Evolutionary conservation across 53 echinoderm and acorn worm species (phyloP).

Genomic region (Temnopleurus reevesii): DNA sequence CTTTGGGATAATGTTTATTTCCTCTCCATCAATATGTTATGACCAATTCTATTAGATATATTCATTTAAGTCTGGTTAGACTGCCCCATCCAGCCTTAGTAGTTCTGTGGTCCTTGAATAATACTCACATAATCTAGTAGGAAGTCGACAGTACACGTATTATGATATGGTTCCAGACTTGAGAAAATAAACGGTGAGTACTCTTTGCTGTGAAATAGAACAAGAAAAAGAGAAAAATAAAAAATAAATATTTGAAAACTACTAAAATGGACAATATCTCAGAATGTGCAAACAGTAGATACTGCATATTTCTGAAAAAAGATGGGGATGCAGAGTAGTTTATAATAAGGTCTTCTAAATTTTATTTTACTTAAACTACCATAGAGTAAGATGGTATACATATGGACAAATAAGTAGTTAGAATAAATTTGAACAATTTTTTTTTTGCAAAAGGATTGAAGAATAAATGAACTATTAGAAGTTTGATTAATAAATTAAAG

Average conservation of each 20-base stretch:
- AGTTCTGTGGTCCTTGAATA: neutral
- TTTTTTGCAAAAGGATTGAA: neutral
- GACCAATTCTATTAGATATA: no score
- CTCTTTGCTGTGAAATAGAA: slow-evolving; percentile 70
- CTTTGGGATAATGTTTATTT: no score
- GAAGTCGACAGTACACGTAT: slow-evolving; percentile 88
- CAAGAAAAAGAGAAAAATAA: neutral
- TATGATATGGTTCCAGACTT: slow-evolving; percentile 93
- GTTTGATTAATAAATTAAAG: neutral
- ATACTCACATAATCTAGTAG: slow-evolving; percentile 78
- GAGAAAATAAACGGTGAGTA: slow-evolving; percentile 93
- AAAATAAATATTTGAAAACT: neutral
- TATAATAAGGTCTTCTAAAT: no score
- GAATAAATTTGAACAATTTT: neutral
- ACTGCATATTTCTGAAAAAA: neutral
- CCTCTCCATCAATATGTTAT: no score
- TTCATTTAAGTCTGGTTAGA: no score
- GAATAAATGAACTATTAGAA: neutral
- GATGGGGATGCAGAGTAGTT: no score
- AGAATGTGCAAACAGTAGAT: neutral
- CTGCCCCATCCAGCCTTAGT: no score
- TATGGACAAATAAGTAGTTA: no score
- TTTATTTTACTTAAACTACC: no score
- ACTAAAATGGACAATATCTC: neutral
- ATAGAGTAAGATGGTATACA: no score